A percentile compares a stretch with the other conserved stretches of the same genome.
phyloP scores from a whole-genome alignment of 2,888 invertebrate genomes.

The Mimas tiliae region DNA sequence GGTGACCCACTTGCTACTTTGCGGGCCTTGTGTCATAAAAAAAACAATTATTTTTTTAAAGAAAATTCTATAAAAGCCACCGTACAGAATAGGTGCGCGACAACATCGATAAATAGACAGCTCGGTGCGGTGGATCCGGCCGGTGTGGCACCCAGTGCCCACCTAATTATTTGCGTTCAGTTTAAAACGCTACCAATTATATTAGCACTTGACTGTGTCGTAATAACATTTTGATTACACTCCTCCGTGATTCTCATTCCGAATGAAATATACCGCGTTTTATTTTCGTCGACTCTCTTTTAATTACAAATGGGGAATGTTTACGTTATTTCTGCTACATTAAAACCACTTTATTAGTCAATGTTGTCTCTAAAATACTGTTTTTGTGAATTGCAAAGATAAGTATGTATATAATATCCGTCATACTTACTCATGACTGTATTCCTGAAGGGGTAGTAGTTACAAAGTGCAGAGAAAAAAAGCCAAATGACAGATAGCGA shows the following conservation, averaged over 20 bases:
- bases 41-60: too few species aligned
- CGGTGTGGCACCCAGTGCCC: conserved; percentile 43
- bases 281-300: conserved; percentile 6
- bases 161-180: conserved; percentile 69
- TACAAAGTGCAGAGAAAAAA: too few species aligned
- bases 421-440: too few species aligned
- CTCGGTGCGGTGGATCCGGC: conserved; percentile 34
- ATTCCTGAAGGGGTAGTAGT: too few species aligned
- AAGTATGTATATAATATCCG: too few species aligned
- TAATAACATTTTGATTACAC: conserved; percentile 22
- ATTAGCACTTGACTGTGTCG: conserved; percentile 41
- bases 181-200: conserved; percentile 65
- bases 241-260: neutral
- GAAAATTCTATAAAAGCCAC: neutral
- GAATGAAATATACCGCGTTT: neutral
- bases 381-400: too few species aligned
- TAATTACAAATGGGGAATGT: neutral
- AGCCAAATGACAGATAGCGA: too few species aligned
- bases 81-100: conserved; percentile 51
- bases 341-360: neutral
- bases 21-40: too few species aligned
- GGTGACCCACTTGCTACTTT: too few species aligned
- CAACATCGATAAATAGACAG: conserved; percentile 53
- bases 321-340: neutral
- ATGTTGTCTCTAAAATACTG: too few species aligned